Base-by-base conservation (phyloP, 1,140 invertebrate species). In the Andricus grossulariae region DNA sequence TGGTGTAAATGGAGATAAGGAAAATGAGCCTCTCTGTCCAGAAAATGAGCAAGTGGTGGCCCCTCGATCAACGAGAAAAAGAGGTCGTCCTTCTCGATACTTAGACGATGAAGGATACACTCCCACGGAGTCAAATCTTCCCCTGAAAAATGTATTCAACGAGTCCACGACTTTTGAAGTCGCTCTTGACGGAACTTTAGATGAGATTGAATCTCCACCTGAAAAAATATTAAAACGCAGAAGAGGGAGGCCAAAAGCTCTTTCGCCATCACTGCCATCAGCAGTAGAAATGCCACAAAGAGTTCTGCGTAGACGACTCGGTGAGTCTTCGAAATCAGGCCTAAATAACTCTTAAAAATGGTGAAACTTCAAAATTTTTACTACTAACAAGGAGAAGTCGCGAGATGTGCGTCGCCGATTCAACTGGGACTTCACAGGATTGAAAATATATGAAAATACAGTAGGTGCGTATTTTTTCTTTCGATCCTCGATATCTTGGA, bases 201-300 rank as follows among this genome's bases (percentile, higher is more conserved):
- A 66, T n/a, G 25, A 66, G n/a, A 8, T 66, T 66, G 60, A 45
- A 66, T 66, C 60, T 16, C 39, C 60, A n/a, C 60, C 60, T 16
- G 60, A 66, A 66, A 39, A 66, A 66, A 8, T 66, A 39, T 66
- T 66, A 45, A 66, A 66, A n/a, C 60, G 60, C 25, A 32, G 25
- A 66, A 66, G 25, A n/a, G 25, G 60, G 39, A 66, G 25, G n/a
- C 13, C 25, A 3, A 32, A 66, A 39, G 39, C 15, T 45, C 8
- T 2, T 32, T 39, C 60, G 15, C 25, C 32, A 66, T 45, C 60
- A 1, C 7, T 45, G 4, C 25, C 32, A 66, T 39, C 60, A 39
- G 60, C 32, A 66, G 25, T 32, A 39, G 60, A 66, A 66, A 66
- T 32, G 2, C 60, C 60, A 25, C 32, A 25, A 66, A 66, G 60